phyloP scores from a whole-genome alignment of 2,113 vertebrate species.

The Mellivora capensis region DNA sequence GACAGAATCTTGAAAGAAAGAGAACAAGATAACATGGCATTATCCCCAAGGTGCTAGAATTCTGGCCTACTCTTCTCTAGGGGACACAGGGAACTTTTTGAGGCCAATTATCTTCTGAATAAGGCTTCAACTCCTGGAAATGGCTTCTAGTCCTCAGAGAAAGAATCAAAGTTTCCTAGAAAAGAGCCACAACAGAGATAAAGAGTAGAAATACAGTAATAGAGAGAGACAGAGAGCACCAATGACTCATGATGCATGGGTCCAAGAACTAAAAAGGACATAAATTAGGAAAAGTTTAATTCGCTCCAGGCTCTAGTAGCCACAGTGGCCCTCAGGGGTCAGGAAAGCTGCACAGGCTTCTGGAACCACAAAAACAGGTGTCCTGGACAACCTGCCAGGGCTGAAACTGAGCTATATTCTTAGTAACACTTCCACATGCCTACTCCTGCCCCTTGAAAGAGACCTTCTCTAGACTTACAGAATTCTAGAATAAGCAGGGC shows the following conservation, averaged over 20 bases:
- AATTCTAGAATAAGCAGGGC: not conserved
- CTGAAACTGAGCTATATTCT: not conserved
- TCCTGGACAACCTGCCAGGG: not conserved
- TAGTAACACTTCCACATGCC: not conserved
- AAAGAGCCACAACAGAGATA: slow-evolving; percentile 15
- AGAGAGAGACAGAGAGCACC: not conserved
- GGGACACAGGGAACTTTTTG: not conserved
- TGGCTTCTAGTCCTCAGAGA: not conserved
- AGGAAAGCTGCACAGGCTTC: not conserved
- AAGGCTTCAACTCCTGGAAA: slow-evolving; percentile 52
- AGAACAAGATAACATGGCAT: not conserved
- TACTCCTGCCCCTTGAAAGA: not conserved
- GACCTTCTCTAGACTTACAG: not conserved
- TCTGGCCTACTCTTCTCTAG: not conserved
- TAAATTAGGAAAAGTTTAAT: slow-evolving; percentile 7
- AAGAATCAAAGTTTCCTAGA: slow-evolving; percentile 53
- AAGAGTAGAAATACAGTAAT: not conserved
- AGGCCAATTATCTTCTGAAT: slow-evolving; percentile 62
- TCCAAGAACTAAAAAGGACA: slow-evolving; percentile 52
- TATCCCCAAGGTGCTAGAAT: slow-evolving; percentile 23
- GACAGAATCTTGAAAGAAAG: slow-evolving; percentile 15
- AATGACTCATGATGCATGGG: not conserved
- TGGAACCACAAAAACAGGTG: not conserved
- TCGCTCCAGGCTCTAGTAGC: not conserved
- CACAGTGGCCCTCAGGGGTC: not conserved